Evolutionary conservation across 2,797 vertebrate species (phyloP).

Genomic region (Ptychobarbus kaznakovi): DNA sequence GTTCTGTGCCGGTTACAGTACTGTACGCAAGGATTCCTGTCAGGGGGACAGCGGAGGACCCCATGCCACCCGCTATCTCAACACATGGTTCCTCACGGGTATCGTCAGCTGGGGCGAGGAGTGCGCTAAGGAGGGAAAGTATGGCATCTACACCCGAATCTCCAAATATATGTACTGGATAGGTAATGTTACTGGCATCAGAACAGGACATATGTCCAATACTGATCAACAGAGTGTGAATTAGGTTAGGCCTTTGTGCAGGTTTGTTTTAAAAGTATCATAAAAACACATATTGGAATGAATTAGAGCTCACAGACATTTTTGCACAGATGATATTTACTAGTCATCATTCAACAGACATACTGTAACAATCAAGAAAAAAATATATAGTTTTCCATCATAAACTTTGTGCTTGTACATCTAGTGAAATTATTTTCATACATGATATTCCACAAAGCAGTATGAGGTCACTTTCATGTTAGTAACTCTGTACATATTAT

Average conservation of each 20-base stretch:
- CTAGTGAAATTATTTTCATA: slow-evolving; percentile 29
- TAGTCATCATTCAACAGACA: slow-evolving; percentile 44
- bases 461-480: slow-evolving; percentile 21
- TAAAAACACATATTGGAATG: not conserved
- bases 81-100: slow-evolving; percentile 91
- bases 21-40: slow-evolving; percentile 82
- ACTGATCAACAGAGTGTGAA: not conserved
- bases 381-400: slow-evolving; percentile 42
- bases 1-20: slow-evolving; percentile 89
- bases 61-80: slow-evolving; percentile 79
- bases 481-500: slow-evolving; percentile 42
- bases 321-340: slow-evolving; percentile 46
- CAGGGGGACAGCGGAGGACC: slow-evolving; percentile 95
- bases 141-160: slow-evolving; percentile 92
- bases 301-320: slow-evolving; percentile 11
- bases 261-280: not conserved
- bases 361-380: slow-evolving; percentile 44
- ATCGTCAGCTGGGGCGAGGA: slow-evolving; percentile 96
- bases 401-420: slow-evolving; percentile 50
- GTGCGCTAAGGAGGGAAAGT: slow-evolving; percentile 88
- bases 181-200: slow-evolving; percentile 65
- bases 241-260: not conserved
- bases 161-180: slow-evolving; percentile 82
- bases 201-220: not conserved
- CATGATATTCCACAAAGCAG: slow-evolving; percentile 8